phyloP scores from a whole-genome alignment of 2,797 vertebrate genomes.

The Micropoecilia bifurca region DNA sequence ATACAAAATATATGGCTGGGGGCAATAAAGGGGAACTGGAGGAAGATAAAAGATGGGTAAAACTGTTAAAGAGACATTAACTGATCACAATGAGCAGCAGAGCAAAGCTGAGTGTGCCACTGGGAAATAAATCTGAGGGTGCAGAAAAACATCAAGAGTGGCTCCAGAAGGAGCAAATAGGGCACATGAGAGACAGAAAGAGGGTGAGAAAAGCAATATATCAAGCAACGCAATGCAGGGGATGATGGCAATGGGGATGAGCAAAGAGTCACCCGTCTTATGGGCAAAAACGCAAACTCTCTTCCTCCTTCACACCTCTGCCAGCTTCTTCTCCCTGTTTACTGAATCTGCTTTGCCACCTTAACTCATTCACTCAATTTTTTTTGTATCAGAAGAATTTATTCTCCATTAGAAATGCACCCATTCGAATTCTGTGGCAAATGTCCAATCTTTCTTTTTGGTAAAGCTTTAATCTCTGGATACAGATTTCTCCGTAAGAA shows the following conservation, averaged over 20 bases:
- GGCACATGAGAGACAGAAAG: conserved; percentile 37
- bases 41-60: conserved; percentile 58
- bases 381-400: conserved; percentile 36
- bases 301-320: background rate
- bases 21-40: conserved; percentile 21
- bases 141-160: conserved; percentile 16
- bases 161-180: conserved; percentile 43
- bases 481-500: background rate
- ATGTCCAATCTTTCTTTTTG: background rate
- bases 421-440: background rate
- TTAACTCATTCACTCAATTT: conserved; percentile 15
- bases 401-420: conserved; percentile 11
- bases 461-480: background rate
- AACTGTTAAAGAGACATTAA: conserved; percentile 67
- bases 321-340: conserved; percentile 37
- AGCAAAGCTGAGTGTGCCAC: conserved; percentile 29
- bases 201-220: conserved; percentile 43
- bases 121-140: conserved; percentile 60
- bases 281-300: conserved; percentile 4
- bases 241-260: conserved; percentile 38
- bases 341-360: conserved; percentile 37
- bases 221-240: conserved; percentile 34
- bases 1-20: conserved; percentile 42
- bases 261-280: conserved; percentile 58
- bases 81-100: conserved; percentile 42